Percentiles rank a stretch among this genome's conserved stretches.
These are phyloP conservation scores for Meghimatium bilineatum DNA, from an alignment of 2,888 invertebrate genomes.

Conservation along the genomic window DNA sequence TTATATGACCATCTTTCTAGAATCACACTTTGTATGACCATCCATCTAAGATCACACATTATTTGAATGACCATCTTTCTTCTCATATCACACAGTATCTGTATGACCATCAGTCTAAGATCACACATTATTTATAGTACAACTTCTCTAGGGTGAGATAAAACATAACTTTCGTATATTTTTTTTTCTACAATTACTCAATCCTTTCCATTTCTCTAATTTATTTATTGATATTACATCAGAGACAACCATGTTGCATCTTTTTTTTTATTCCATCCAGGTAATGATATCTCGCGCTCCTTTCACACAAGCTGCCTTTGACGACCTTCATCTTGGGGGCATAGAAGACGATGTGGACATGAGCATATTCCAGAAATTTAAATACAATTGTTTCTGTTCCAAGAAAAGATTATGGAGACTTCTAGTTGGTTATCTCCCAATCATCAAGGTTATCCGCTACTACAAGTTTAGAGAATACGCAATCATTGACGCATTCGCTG, in stretches of 20 bases:
- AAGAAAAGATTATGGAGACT: slow-evolving; percentile 63
- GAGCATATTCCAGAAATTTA: slow-evolving; percentile 51
- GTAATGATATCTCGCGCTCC: slow-evolving; percentile 23
- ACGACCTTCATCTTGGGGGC: slow-evolving; percentile 61
- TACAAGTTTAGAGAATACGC: slow-evolving; percentile 69
- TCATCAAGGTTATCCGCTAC: slow-evolving; percentile 64
- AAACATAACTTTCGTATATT: too few species aligned
- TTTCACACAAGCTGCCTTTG: slow-evolving; percentile 61
- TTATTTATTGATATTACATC: too few species aligned
- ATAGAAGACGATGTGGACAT: slow-evolving; percentile 22
- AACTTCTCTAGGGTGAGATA: too few species aligned
- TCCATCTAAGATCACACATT: too few species aligned
- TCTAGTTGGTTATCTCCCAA: slow-evolving; percentile 63
- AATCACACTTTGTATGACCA: too few species aligned
- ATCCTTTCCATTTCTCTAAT: too few species aligned
- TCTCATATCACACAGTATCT: too few species aligned
- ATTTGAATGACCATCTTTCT: too few species aligned
- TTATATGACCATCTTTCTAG: too few species aligned
- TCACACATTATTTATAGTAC: too few species aligned
- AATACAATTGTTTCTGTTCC: slow-evolving; percentile 60
- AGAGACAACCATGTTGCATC: too few species aligned
- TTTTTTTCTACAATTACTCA: slow-evolving; percentile 9
- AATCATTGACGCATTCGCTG: slow-evolving; percentile 70
- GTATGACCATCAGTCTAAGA: too few species aligned
- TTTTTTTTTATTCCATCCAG: neutral